These are phyloP conservation scores for Holotrichia oblita DNA, from an alignment of 1,140 invertebrate species.

Conservation along the genomic window DNA sequence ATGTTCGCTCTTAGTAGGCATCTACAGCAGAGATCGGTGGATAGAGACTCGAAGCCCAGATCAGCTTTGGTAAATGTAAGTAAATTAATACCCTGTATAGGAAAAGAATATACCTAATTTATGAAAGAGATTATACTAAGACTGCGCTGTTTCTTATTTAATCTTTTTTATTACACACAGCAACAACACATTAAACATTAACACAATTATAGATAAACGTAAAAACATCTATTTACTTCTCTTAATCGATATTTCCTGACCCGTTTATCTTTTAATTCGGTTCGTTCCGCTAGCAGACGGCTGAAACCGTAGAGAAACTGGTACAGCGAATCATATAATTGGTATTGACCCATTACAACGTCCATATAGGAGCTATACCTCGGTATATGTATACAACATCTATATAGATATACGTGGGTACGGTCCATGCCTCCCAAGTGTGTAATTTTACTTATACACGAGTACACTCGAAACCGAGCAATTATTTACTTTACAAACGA, in stretches of 20 bases:
- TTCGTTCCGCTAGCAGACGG: not conserved
- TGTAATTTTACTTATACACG: constrained; percentile 17
- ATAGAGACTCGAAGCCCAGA: constrained; percentile 53
- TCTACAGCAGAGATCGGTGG: constrained; percentile 57
- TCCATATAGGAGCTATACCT: not conserved
- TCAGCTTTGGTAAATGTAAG: constrained; percentile 54
- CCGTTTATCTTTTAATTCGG: not conserved
- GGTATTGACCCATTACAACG: not conserved
- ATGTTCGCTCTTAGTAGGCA: constrained; percentile 64
- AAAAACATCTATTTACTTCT: not conserved
- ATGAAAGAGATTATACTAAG: too few species aligned
- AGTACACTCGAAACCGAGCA: constrained; percentile 13
- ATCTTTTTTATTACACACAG: too few species aligned
- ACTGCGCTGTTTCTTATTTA: too few species aligned
- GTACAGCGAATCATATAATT: not conserved
- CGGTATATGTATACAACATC: not conserved
- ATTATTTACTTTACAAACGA: constrained; percentile 21
- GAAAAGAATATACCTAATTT: too few species aligned
- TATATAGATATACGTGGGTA: not conserved
- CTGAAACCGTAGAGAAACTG: not conserved
- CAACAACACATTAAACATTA: too few species aligned
- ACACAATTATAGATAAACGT: too few species aligned
- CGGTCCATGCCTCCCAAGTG: constrained; percentile 9
- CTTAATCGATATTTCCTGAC: not conserved
- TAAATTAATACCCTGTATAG: not conserved